Base-by-base conservation (phyloP, 2,113 vertebrate species). In the Clupea harengus region DNA sequence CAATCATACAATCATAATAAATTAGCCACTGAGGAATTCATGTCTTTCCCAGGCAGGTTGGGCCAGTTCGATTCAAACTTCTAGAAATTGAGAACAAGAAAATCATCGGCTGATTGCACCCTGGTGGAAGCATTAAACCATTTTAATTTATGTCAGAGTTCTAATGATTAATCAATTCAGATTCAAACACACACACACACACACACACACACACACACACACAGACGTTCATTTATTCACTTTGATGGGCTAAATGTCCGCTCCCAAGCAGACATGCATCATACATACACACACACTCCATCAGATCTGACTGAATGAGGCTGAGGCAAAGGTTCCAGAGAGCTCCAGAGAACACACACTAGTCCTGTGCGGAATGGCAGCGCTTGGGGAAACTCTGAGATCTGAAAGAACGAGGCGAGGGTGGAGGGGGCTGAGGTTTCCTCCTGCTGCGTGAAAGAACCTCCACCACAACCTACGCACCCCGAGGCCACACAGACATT, bases 131-230 rank as follows among this genome's bases (percentile, higher is more conserved):
- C 22, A 22, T n/a, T 64, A n/a, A 22, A 64, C 57, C 4, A 54
- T 64, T 32, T 25, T 10, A 72, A 72, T 72, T 72, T 72, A 72
- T 72, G 28, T 11, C 64, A 72, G 28, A 72, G 25, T 10, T 72
- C 25, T 72, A 72, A 10, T 72, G 60, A 64, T n/a, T 20, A 64
- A 64, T 8, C 60, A 39, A 39, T 39, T 39, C 39, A 64, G 22
- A 64, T 8, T 4, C 64, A 67, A 1, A 28, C 60, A 28, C 60
- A 28, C 60, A 67, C 60, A 67, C 60, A 67, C 64, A 67, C 25
- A 67, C 64, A 72, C n/a, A 72, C 64, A 72, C 64, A 72, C 60
- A 67, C 60, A 25, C 60, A 67, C 60, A 67, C 60, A 67, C 60
- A 67, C 60, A 67, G 10, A 32, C 64, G 32, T 11, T 10, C 64